These are phyloP conservation scores for Bilobella aurantiaca DNA, from an alignment of 1,140 invertebrate species.

Conservation along the genomic window DNA sequence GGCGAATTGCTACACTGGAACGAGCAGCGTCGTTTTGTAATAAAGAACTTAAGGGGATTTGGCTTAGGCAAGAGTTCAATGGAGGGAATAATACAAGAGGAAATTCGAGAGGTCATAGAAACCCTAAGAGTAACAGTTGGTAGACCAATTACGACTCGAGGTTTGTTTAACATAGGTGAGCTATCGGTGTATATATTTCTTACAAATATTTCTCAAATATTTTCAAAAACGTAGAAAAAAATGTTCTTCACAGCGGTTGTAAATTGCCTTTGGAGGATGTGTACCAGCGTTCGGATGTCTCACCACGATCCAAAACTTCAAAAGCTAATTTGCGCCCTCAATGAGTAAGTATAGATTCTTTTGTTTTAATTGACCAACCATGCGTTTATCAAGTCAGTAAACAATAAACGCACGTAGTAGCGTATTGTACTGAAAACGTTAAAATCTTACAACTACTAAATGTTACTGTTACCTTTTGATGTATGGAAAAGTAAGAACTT, in stretches of 20 bases:
- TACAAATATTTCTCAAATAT: too few relatives aligned
- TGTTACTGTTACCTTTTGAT: too few relatives aligned
- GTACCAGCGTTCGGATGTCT: background rate
- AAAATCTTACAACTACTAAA: too few relatives aligned
- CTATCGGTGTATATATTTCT: too few relatives aligned
- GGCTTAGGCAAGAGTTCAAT: constrained; percentile 10
- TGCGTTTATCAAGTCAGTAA: too few relatives aligned
- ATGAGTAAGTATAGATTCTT: background rate
- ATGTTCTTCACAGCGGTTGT: too few relatives aligned
- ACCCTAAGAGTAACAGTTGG: background rate
- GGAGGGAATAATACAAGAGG: constrained; percentile 3
- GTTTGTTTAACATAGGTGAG: background rate
- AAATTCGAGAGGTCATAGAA: background rate
- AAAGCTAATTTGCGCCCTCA: background rate
- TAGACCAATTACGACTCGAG: constrained; percentile 4
- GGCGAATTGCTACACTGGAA: background rate
- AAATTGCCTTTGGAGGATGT: background rate
- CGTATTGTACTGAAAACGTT: too few relatives aligned
- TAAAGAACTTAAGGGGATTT: constrained; percentile 5
- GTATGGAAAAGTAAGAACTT: too few relatives aligned
- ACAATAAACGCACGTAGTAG: too few relatives aligned
- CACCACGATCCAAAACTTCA: constrained; percentile 28
- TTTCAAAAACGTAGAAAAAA: too few relatives aligned
- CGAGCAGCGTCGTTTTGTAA: constrained; percentile 10
- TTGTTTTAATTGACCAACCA: too few relatives aligned